phyloP scores from a whole-genome alignment of 2,113 vertebrate species.

The Salvator merianae region DNA sequence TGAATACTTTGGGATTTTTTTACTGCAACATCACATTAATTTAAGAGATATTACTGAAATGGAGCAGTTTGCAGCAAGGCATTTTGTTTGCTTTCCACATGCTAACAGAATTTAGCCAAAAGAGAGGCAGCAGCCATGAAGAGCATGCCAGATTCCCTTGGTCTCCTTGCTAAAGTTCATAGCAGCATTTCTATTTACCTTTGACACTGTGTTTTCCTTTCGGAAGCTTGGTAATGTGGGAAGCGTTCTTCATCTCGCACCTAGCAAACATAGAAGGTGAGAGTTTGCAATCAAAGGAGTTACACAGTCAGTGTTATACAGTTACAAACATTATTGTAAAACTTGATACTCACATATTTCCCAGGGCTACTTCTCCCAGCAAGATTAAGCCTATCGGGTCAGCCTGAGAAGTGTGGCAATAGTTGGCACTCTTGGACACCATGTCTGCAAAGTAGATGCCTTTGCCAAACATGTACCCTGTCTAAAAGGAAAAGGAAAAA shows the following conservation, averaged over 20 bases:
- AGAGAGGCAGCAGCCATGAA: not conserved
- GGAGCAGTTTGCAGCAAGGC: no score
- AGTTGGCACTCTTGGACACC: conserved; percentile 99
- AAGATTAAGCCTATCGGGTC: conserved; percentile 91
- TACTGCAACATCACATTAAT: not conserved
- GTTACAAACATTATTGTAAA: not conserved
- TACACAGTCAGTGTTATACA: no score
- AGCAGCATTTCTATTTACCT: conserved; percentile 77
- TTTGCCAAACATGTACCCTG: conserved; percentile 99
- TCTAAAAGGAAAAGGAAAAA: conserved; percentile 71
- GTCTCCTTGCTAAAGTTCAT: not conserved
- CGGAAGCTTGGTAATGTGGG: conserved; percentile 92
- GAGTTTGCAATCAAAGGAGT: conserved; percentile 28
- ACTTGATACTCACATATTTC: conserved; percentile 89
- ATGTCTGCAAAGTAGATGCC: conserved; percentile 99
- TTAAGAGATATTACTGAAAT: not conserved
- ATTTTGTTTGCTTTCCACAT: not conserved
- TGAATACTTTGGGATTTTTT: not conserved
- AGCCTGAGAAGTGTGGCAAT: conserved; percentile 94
- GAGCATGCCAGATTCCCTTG: not conserved
- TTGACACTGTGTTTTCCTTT: conserved; percentile 99
- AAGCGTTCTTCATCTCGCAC: conserved; percentile 95
- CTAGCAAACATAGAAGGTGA: conserved; percentile 69
- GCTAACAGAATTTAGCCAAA: not conserved
- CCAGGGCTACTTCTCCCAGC: conserved; percentile 94